Conservation (phyloP, 2,888 invertebrate species). For the Sarcophaga rosellei region DNA sequence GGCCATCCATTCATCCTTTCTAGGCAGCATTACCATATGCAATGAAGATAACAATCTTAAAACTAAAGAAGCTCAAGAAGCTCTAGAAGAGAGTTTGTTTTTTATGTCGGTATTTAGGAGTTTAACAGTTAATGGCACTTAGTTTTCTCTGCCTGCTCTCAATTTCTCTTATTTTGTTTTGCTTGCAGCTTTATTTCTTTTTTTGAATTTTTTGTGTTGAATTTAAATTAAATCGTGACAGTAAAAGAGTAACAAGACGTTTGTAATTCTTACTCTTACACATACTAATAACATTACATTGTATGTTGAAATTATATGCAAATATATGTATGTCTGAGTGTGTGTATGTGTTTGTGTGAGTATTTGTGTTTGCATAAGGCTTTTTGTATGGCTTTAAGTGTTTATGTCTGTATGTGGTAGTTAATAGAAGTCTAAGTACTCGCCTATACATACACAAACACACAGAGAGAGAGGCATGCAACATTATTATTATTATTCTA, state of each 20-base stretch:
- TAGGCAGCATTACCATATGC: conserved; percentile 15
- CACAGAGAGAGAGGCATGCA: background rate
- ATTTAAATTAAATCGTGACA: conserved; percentile 14
- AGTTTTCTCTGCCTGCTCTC: background rate
- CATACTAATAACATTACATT: conserved; percentile 13
- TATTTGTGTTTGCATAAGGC: background rate
- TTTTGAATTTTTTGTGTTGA: background rate
- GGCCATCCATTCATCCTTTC: background rate
- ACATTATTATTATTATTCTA: conserved; percentile 26
- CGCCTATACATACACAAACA: conserved; percentile 1
- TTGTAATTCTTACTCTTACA: background rate
- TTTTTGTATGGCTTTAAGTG: background rate
- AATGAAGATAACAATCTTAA: background rate
- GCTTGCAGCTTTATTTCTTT: no score
- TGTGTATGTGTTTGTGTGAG: background rate
- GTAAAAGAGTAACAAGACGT: conserved; percentile 30
- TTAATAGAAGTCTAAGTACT: conserved; percentile 38
- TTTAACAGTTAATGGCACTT: conserved; percentile 6
- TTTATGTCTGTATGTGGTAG: conserved; percentile 5
- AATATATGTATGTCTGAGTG: conserved; percentile 18
- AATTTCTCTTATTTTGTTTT: no score
- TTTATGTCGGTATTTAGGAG: background rate
- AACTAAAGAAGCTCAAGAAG: background rate
- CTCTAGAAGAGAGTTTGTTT: no score
- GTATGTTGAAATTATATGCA: conserved; percentile 6